phyloP scores from a whole-genome alignment of 2,888 invertebrate species.

The Chrysolina americana region DNA sequence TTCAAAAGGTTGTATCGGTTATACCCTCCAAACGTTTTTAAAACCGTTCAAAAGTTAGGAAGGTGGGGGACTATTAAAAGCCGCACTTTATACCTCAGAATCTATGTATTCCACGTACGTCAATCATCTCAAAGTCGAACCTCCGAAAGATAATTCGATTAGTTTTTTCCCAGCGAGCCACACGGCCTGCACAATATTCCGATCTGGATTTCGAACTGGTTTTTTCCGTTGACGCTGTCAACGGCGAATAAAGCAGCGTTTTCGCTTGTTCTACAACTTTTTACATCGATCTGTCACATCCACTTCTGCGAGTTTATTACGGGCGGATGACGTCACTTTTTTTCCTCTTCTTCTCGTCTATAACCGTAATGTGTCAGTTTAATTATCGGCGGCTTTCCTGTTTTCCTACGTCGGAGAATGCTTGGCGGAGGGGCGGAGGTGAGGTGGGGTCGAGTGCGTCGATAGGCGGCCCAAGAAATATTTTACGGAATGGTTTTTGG shows the following conservation, averaged over 20 bases:
- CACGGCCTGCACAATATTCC: conserved; percentile 56
- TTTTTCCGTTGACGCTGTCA: conserved; percentile 56
- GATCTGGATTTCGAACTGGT: conserved; percentile 63
- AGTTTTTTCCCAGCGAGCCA: background rate
- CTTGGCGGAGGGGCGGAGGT: background rate
- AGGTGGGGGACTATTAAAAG: too few species aligned
- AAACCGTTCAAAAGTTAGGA: too few species aligned
- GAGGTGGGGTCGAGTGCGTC: too few species aligned
- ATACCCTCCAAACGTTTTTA: too few species aligned
- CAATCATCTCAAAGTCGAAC: conserved; percentile 9
- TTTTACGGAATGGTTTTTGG: too few species aligned
- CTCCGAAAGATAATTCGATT: conserved; percentile 19
- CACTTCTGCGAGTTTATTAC: conserved; percentile 63
- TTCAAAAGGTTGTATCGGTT: too few species aligned
- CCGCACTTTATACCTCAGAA: too few species aligned
- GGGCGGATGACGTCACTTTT: conserved; percentile 49
- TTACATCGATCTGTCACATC: conserved; percentile 63
- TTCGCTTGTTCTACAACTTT: conserved; percentile 65
- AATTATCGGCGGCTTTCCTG: conserved; percentile 19
- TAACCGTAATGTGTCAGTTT: conserved; percentile 14
- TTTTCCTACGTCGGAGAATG: conserved; percentile 5
- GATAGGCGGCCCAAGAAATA: too few species aligned
- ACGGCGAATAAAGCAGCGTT: conserved; percentile 54
- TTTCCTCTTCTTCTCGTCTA: conserved; percentile 35
- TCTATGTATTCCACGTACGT: conserved; percentile 3